Evolutionary conservation across 2,113 vertebrate species (phyloP).

Genomic region (Triplophysa tibetana): DNA sequence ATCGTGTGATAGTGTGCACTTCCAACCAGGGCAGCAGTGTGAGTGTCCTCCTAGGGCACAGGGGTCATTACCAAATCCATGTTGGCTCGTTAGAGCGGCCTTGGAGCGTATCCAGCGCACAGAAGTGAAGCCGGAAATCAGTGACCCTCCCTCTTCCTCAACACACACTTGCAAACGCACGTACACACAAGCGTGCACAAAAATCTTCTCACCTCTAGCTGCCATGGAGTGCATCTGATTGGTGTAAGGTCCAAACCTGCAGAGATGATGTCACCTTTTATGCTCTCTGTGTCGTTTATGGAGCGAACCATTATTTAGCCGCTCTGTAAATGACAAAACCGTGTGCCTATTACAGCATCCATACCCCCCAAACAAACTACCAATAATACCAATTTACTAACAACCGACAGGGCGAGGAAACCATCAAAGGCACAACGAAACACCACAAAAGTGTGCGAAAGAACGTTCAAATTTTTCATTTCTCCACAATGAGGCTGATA

Average conservation of each 20-base stretch:
- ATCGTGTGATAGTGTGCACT: slow-evolving; percentile 54
- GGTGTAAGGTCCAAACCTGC: slow-evolving; percentile 45
- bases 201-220: slow-evolving; percentile 55
- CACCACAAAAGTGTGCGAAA: slow-evolving; percentile 10
- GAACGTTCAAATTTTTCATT: slow-evolving; percentile 46
- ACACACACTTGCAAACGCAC: slow-evolving; percentile 13
- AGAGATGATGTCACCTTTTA: slow-evolving; percentile 49
- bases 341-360: slow-evolving; percentile 10
- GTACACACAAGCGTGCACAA: slow-evolving; percentile 23
- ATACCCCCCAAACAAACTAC: slow-evolving; percentile 33
- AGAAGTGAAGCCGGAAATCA: slow-evolving; percentile 47
- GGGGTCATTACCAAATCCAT: slow-evolving; percentile 62
- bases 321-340: slow-evolving; percentile 34
- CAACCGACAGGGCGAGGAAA: slow-evolving; percentile 16
- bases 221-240: slow-evolving; percentile 46
- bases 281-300: slow-evolving; percentile 20
- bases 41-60: slow-evolving; percentile 55
- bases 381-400: slow-evolving; percentile 38
- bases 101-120: slow-evolving; percentile 64
- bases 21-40: slow-evolving; percentile 55
- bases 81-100: slow-evolving; percentile 71
- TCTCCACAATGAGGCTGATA: slow-evolving; percentile 47
- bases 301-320: slow-evolving; percentile 30
- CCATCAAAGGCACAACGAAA: slow-evolving; percentile 43
- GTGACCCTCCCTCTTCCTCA: slow-evolving; percentile 45